Evolutionary conservation across 2,888 invertebrate species (phyloP), one percentile per base, ranked within the genome.

Genomic region (Apocheima hispidaria): DNA sequence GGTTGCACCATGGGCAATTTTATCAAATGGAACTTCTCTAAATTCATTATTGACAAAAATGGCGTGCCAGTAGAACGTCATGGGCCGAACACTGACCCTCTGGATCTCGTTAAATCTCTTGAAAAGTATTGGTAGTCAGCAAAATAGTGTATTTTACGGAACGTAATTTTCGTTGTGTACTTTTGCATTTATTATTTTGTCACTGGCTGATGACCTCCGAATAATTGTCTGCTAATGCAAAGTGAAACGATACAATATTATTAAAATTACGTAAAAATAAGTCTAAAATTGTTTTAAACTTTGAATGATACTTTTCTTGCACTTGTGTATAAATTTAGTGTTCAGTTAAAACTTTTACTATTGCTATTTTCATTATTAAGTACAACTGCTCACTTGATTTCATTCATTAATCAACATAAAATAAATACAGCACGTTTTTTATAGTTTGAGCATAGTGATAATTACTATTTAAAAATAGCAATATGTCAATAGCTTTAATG

Each of bases 1-100:
- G 94, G 94, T 26, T 94, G 94, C 14, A 87, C 88, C 6, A 72
- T 94, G 6, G 94, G 94, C 30, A 95, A 91, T 75, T 95, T 95
- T 76, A 95, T 97, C 80, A 97, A 97, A 84, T 97, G 97, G 97
- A 97, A 97, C 84, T 97, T 97, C 86, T 95, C 96, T 33, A 97
- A 97, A 82, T 97, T 97, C 88, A 93, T 97, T 61, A 90, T 97
- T 16, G 93, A 96, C 87, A 95, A 95, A 73, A 84, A 96, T 23
- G 97, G 97, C 4, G 88, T 94, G 7, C 95, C 95, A 0, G 94
- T 95, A 1, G 95, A 95, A 70, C 92, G 96, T 59, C 95, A 94
- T 70, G 95, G 94, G 0, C 95, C 96, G 0, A 95, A 94, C 30
- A 92, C 92, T 0, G 93, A 94, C 60, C 94, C 94, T 0, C 72